Base-by-base conservation (phyloP, 2,888 invertebrate species). In the Apoda limacodes region DNA sequence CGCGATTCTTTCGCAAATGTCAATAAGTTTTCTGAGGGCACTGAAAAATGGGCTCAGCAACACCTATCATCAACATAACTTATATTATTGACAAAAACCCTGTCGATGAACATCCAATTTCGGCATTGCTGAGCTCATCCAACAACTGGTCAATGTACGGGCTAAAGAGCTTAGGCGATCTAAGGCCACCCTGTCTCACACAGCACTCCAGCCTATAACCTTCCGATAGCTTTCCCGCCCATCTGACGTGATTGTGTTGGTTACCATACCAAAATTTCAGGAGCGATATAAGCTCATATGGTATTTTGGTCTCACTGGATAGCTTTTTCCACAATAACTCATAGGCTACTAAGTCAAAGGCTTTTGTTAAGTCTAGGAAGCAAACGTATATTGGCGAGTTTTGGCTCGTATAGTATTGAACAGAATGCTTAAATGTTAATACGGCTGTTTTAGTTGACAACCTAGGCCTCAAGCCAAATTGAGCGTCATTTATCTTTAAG, bases 101-200 rank as follows among this genome's bases (percentile, higher is more conserved):
- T n/a, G n/a, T n/a, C n/a, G n/a, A n/a, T n/a, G n/a, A n/a, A 23
- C 19, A 25, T 4, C 19, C 12, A 3, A 28, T 29, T 4, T 15
- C 31, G 9, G 28, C 28, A 13, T 29, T 30, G 27, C 32, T 30
- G 28, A 37, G 32, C 25, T 14, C 28, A 11, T 10, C 33, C 6
- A 37, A 24, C 22, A 37, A 28, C 9, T 10, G 20, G 22, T 38
- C 32, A 3, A 38, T 24, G 13, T 38, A 34, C 13, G 34, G 22
- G 14, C 34, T 38, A 13, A 38, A 38, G 3, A 38, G 32, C 4
- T 11, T n/a, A 2, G 38, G 38, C 4, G 34, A 38, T 4, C 13
- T 25, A 22, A 33, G 12, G 27, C 32, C 10, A 32, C 29, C 26
- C 28, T 29, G 10, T 7, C 17, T 5, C 17, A 17, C 17, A 6